Evolutionary conservation across 37 sponge, comb jelly and placozoan species (phyloP).

Genomic region (Crambe crambe): DNA sequence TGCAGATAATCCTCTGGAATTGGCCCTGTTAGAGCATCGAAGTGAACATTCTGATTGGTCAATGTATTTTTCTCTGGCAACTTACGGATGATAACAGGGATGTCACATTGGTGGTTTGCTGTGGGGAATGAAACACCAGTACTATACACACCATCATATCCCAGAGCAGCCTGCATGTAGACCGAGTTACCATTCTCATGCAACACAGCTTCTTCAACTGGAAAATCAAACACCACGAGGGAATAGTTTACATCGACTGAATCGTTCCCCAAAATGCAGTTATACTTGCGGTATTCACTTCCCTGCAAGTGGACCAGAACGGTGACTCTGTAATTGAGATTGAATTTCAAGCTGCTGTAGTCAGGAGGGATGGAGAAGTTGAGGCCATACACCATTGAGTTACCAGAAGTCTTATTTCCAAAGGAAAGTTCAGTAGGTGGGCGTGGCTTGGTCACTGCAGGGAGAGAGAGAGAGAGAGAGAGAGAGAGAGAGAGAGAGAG

Average conservation of each 20-base stretch:
- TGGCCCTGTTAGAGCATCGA: too few species aligned
- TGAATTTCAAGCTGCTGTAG: too few species aligned
- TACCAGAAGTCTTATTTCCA: neutral
- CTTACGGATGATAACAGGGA: neutral
- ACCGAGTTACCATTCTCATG: neutral
- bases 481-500: too few species aligned
- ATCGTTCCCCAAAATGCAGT: neutral
- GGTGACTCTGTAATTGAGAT: neutral
- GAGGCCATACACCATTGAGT: neutral
- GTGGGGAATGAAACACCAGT: neutral
- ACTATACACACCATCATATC: neutral
- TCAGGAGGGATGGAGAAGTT: neutral
- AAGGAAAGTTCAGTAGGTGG: neutral
- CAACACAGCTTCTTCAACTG: neutral
- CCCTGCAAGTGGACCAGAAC: neutral
- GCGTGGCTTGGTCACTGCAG: neutral
- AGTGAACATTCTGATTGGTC: too few species aligned
- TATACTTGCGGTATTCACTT: neutral
- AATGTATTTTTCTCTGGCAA: too few species aligned
- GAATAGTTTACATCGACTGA: neutral
- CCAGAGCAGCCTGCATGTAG: neutral
- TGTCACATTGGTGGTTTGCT: neutral
- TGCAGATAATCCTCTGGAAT: too few species aligned
- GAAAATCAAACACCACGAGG: neutral
- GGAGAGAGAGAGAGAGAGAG: too few species aligned